Base-by-base conservation (phyloP, 2,888 invertebrate species). In the Papilio demoleus region DNA sequence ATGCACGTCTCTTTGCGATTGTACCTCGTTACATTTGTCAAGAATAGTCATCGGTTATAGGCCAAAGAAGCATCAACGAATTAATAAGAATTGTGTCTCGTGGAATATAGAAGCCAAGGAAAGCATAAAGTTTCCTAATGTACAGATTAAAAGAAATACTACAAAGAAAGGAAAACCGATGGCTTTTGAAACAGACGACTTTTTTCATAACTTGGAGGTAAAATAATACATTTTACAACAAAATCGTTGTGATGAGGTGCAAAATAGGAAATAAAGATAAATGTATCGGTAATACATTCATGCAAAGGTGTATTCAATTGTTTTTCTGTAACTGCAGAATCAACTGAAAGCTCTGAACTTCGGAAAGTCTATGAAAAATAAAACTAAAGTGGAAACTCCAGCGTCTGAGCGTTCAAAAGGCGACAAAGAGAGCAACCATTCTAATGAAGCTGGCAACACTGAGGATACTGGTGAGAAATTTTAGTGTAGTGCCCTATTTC, bases 171-270 rank as follows among this genome's bases (percentile, higher is more conserved):
- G 87, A 22, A 83, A 83, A 67, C 74, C 78, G 1, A 65, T 83
- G 31, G 72, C 76, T 11, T 83, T 85, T 70, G 82, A 90, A 67
- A 84, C 81, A 69, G 88, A 88, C 45, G 87, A 82, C 58, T 92
- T 93, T 75, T 92, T 93, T 80, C 84, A 78, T 72, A 90, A 84
- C 64, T 83, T 93, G 66, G 93, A 93, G 92, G 93, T 93, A 42
- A 61, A 42, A 65, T 24, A n/a, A 34, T 17, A 17, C 1, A 8
- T 40, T 5, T 17, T n/a, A n/a, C n/a, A 40, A n/a, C n/a, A 40
- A 5, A n/a, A n/a, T n/a, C n/a, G 40, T 40, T 40, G 38, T 11
- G 14, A 4, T 40, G 14, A 40, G 14, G 14, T 14, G 1, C 14
- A n/a, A 14, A 40, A 38, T n/a, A 40, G 40, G 40, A 40, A n/a